Conservation (phyloP, 2,797 vertebrate species). For the Pipistrellus nathusii region DNA sequence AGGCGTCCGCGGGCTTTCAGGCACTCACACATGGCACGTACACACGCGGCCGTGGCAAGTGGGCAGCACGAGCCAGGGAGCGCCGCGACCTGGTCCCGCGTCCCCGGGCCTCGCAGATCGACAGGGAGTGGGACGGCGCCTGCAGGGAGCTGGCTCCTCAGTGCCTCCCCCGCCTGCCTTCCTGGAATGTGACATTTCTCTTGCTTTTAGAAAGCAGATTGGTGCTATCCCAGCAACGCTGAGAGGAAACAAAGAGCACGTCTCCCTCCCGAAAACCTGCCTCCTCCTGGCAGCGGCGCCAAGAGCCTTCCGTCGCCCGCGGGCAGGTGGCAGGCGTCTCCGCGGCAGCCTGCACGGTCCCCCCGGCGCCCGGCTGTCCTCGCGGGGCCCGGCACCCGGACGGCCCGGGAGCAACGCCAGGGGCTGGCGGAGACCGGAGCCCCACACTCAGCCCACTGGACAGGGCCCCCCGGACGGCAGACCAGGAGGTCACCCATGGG, state of each 20-base stretch:
- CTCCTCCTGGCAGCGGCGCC: neutral
- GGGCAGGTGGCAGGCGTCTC: neutral
- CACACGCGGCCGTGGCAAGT: fast-evolving
- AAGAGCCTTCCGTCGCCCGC: fast-evolving
- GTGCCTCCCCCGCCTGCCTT: neutral
- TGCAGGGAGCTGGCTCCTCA: neutral
- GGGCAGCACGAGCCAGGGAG: neutral
- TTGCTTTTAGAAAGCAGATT: neutral
- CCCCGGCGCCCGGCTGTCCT: fast-evolving
- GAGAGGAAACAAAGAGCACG: neutral
- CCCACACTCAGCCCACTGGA: fast-evolving
- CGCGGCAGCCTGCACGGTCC: fast-evolving
- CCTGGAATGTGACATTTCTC: slow-evolving; percentile 18
- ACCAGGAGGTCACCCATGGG: fast-evolving
- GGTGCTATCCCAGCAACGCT: neutral
- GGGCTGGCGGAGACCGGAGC: neutral
- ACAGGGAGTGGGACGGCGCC: fast-evolving
- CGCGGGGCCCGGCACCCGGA: fast-evolving
- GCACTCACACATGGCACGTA: fast-evolving
- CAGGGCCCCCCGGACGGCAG: too few relatives aligned
- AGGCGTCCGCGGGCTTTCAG: fast-evolving
- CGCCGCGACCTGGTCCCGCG: fast-evolving
- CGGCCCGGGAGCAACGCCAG: neutral
- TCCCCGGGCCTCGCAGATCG: neutral
- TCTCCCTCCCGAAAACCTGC: neutral